A percentile compares a stretch with the other conserved stretches of the same genome.
These are phyloP conservation scores for Leucopternis melanops DNA, from an alignment of 2,113 vertebrate genomes.

Conservation along the genomic window DNA sequence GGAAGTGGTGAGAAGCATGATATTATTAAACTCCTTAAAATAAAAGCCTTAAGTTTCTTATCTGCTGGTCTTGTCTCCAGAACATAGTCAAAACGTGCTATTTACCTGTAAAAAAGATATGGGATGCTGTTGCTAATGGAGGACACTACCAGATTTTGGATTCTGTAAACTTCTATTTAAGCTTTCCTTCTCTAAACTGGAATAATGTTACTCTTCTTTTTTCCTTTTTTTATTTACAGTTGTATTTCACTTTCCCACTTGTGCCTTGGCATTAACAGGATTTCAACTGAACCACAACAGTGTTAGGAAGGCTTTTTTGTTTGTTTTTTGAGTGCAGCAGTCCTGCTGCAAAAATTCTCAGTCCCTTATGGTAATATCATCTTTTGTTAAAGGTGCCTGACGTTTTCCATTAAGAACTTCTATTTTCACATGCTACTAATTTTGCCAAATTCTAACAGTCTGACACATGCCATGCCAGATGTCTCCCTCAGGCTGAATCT, in stretches of 20 bases:
- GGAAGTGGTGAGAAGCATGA: not conserved
- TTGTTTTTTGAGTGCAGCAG: not conserved
- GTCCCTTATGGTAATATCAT: not conserved
- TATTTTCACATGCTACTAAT: conserved; percentile 7
- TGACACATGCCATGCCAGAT: not conserved
- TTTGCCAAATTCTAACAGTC: not conserved
- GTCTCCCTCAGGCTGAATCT: not conserved
- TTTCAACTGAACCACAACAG: not conserved
- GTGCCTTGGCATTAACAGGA: not conserved
- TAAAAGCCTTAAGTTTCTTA: not conserved
- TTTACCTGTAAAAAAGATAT: not conserved
- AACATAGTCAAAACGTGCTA: not conserved
- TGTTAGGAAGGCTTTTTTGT: not conserved
- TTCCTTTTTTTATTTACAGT: not conserved
- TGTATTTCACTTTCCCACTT: not conserved
- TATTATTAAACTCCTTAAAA: not conserved
- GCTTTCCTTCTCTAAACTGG: not conserved
- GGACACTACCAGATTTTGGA: not conserved
- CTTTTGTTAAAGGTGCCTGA: conserved; percentile 6
- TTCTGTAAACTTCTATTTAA: not conserved
- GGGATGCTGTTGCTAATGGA: not conserved
- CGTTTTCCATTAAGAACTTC: not conserved
- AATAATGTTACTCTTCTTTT: not conserved
- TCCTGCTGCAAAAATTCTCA: not conserved
- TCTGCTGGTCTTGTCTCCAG: not conserved